Conservation (phyloP, 2,797 vertebrate species). For the Stomatorhinus walkeri region DNA sequence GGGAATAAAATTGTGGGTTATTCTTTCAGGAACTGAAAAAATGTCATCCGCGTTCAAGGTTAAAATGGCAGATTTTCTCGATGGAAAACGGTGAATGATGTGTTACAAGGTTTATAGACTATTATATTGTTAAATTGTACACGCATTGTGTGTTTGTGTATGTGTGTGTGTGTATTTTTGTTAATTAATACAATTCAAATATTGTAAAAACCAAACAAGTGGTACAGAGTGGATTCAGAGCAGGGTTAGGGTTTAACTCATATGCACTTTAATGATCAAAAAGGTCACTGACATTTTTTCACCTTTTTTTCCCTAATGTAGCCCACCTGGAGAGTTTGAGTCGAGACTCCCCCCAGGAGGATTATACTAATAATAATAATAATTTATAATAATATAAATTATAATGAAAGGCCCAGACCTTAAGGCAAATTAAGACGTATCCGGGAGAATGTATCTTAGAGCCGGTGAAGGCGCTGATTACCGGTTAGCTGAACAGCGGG, state of each 20-base stretch:
- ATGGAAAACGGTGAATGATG: background rate
- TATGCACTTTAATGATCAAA: background rate
- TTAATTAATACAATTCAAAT: background rate
- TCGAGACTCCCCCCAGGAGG: background rate
- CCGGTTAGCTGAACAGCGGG: background rate
- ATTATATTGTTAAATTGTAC: background rate
- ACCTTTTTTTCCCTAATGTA: background rate
- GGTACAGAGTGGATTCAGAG: background rate
- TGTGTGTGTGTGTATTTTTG: background rate
- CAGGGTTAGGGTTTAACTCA: background rate
- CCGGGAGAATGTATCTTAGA: conserved; percentile 1
- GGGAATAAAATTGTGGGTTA: background rate
- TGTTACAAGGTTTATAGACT: background rate
- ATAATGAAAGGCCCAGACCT: conserved; percentile 52
- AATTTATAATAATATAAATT: background rate
- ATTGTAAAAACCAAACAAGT: background rate
- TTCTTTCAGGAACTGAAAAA: background rate
- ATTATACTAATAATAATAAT: background rate
- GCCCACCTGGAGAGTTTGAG: background rate
- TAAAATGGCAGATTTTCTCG: background rate
- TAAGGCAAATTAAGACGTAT: conserved; percentile 48
- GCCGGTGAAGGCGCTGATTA: conserved; percentile 19
- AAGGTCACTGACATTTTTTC: background rate
- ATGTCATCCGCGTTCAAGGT: background rate
- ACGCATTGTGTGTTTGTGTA: background rate